phyloP scores from a whole-genome alignment of 2,888 invertebrate genomes.

The Theristus sp. region DNA sequence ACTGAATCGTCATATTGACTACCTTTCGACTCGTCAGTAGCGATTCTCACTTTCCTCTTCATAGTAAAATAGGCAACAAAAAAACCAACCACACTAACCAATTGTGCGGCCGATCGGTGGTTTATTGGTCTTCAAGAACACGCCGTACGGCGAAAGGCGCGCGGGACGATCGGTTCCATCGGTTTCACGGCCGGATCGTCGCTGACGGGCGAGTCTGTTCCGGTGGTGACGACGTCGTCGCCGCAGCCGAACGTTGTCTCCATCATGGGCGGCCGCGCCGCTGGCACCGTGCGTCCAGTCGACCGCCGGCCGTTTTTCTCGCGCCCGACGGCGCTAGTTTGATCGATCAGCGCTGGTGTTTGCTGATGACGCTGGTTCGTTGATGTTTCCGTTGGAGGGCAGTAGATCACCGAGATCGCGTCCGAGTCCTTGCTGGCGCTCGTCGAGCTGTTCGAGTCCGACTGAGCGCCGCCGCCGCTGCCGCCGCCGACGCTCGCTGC shows the following conservation, averaged over 20 bases:
- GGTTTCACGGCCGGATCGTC: constrained; percentile 50
- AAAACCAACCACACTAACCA: background rate
- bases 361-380: background rate
- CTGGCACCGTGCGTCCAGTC: background rate
- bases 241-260: constrained; percentile 17
- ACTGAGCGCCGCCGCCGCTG: constrained; percentile 14
- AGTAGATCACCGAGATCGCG: constrained; percentile 9
- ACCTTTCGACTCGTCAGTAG: no score
- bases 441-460: constrained; percentile 41
- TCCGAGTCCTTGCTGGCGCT: constrained; percentile 37
- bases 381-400: background rate
- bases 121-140: background rate
- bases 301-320: background rate
- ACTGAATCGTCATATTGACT: no score
- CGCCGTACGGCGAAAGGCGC: constrained; percentile 13
- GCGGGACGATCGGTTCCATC: constrained; percentile 56
- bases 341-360: background rate
- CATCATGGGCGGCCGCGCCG: no score
- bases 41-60: no score
- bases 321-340: background rate
- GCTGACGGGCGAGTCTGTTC: constrained; percentile 16
- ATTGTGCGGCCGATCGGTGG: background rate
- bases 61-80: no score
- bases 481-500: no score
- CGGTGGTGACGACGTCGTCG: constrained; percentile 9